A percentile compares a stretch with the other conserved stretches of the same genome.
Evolutionary conservation across 2,113 vertebrate species (phyloP).

Genomic region (Mustela lutreola): DNA sequence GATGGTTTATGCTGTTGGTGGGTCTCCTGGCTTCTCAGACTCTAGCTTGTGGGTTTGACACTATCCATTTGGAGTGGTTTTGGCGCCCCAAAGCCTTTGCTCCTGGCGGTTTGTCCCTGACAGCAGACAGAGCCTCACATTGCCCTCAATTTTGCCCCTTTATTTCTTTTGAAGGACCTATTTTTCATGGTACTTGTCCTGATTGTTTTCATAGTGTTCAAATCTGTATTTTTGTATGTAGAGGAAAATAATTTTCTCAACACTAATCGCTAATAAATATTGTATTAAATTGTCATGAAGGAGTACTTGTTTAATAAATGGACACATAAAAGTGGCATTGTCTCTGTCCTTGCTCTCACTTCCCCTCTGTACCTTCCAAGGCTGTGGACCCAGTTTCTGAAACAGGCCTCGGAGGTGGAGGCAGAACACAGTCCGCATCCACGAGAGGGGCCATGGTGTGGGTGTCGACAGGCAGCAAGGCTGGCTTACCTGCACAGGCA

Average conservation of each 20-base stretch:
- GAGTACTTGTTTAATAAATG: slow-evolving; percentile 90
- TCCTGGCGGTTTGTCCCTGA: slow-evolving; percentile 70
- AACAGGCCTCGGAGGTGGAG: not conserved
- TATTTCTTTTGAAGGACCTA: slow-evolving; percentile 80
- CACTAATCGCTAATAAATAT: slow-evolving; percentile 86
- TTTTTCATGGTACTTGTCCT: slow-evolving; percentile 87
- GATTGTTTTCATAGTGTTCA: slow-evolving; percentile 88
- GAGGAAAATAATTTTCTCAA: slow-evolving; percentile 88
- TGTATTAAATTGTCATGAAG: slow-evolving; percentile 88
- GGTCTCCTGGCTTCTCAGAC: slow-evolving; percentile 35
- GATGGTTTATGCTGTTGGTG: not conserved
- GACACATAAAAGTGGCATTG: slow-evolving; percentile 67
- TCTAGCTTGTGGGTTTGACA: not conserved
- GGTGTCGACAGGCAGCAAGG: not conserved
- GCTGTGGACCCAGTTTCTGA: not conserved
- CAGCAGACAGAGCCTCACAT: slow-evolving; percentile 54
- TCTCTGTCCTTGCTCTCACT: not conserved
- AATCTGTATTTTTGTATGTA: slow-evolving; percentile 92
- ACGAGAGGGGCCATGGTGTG: rapidly evolving
- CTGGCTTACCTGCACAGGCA: not conserved
- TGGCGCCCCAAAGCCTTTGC: slow-evolving; percentile 59
- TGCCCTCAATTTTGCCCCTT: slow-evolving; percentile 50
- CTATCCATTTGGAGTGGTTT: not conserved
- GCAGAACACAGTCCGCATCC: not conserved
- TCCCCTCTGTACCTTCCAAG: not conserved